Evolutionary conservation across 2,888 invertebrate species (phyloP).

Genomic region (Ectropis crepuscularia): DNA sequence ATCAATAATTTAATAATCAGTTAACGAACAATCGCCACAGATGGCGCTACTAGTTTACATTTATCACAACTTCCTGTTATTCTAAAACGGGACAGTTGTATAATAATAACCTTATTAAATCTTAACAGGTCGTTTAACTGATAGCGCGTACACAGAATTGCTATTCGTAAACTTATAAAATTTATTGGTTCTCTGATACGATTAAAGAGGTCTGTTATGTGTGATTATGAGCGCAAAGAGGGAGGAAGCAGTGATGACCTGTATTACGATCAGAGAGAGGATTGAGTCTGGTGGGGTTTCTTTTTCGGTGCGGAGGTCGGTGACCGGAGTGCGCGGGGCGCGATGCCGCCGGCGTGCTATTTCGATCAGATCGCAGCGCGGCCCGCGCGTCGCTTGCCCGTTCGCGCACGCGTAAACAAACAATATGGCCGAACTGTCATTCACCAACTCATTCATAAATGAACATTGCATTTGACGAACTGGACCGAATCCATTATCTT

Average conservation of each 20-base stretch:
- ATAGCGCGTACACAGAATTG: conserved; percentile 21
- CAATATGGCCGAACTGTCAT: conserved; percentile 81
- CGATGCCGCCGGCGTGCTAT: conserved; percentile 76
- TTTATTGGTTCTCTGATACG: conserved; percentile 16
- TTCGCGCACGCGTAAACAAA: conserved; percentile 80
- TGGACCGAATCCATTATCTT: conserved; percentile 65
- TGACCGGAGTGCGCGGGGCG: conserved; percentile 73
- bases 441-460: conserved; percentile 83
- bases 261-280: conserved; percentile 65
- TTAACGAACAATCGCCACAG: conserved; percentile 15
- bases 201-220: conserved; percentile 23
- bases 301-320: conserved; percentile 81
- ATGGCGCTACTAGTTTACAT: conserved; percentile 20
- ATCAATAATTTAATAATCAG: not conserved
- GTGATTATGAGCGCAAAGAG: conserved; percentile 36
- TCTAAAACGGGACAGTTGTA: conserved; percentile 20
- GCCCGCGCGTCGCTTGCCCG: conserved; percentile 72
- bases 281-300: conserved; percentile 70
- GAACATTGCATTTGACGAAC: conserved; percentile 77
- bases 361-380: conserved; percentile 71
- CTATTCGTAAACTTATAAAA: conserved; percentile 24
- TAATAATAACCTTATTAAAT: conserved; percentile 24
- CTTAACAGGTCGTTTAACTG: conserved; percentile 27
- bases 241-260: conserved; percentile 50
- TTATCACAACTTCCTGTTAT: conserved; percentile 22